Evolutionary conservation across 2,888 invertebrate genomes (phyloP), one percentile per base, ranked within the genome.

Genomic region (Pollenia angustigena): DNA sequence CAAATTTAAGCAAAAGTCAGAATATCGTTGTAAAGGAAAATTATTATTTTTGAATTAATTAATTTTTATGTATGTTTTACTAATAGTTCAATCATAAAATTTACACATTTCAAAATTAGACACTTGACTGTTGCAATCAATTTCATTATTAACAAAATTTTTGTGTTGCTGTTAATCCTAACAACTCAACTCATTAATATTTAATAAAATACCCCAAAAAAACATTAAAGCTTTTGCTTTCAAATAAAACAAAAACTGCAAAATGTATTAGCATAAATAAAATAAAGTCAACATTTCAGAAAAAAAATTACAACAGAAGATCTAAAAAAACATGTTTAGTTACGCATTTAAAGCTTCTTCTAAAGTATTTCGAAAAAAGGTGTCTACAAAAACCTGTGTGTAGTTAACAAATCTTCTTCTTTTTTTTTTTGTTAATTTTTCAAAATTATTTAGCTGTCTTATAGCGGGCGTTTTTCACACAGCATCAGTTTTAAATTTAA

Each of bases 401-500:
- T n/a, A 68, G 72, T 69, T 64, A 48, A 52, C 42, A 81, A 79
- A 71, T 75, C 68, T 64, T 88, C 87, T 74, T 89, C 87, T 85
- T 76, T 23, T 23, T 23, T 18, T 50, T 76, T 50, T 14, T 32
- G 6, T 32, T 32, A 32, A 16, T 76, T 79, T 84, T 58, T 69
- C 23, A 66, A 52, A 68, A 46, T 62, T 16, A 64, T 52, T 60
- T 50, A 64, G 88, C 87, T 71, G 76, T 68, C 76, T 72, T 81
- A 84, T 76, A 78, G 76, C 84, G 62, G 84, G 52, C 79, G 88
- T 88, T 74, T 69, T 62, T 89, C 87, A 88, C 90, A 89, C 90
- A 90, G 89, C 89, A 88, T 90, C 92, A 92, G 92, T 92, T 90
- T 90, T 89, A 89, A 89, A 89, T 88, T 89, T 90, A 89, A 89